Evolutionary conservation across 2,888 invertebrate species (phyloP), one percentile per base, ranked within the genome.

Genomic region (Dynastes tityus): DNA sequence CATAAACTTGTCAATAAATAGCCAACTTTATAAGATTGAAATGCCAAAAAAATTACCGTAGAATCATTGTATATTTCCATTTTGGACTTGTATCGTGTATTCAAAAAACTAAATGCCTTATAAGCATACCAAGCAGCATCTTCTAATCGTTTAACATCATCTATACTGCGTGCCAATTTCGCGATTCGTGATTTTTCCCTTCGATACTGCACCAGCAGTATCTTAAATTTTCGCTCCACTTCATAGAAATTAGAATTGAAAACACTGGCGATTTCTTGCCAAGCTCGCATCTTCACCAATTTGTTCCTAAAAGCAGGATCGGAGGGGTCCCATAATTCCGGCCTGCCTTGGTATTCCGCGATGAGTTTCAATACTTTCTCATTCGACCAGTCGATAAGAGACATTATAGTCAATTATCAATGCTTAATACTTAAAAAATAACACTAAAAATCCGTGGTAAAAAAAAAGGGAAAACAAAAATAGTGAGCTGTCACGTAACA

Each of bases 161-260:
- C 49, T 2, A 16, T 22, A 27, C 5, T 49, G 2, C 4, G 27
- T 2, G 49, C 67, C 22, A 49, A 49, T 49, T 68, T 68, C 51
- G 37, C 4, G 27, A 68, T 68, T 22, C 49, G 29, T 22, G 67
- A 16, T 49, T 13, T 68, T 16, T 68, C 67, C 3, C 67, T 45
- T 5, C 67, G 22, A 49, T 68, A 68, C 27, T 68, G 67, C 40
- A 68, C 67, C 49, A 68, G 49, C 11, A 68, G 13, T 68, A 68
- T 68, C 9, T 27, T 45, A 68, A 68, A 68, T 68, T 68, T 68
- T 9, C 67, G 67, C 1, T 68, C 67, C 2, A 68, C 67, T 1
- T 68, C 67, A 3, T 32, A 27, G 29, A 6, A 11, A 2, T 16
- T 49, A 1, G 37, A 16, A n/a, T 27, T 49, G 8, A 68, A 22